A percentile compares a stretch with the other conserved stretches of the same genome.
Evolutionary conservation across 1,140 invertebrate genomes (phyloP).

Genomic region (Papilio polytes): DNA sequence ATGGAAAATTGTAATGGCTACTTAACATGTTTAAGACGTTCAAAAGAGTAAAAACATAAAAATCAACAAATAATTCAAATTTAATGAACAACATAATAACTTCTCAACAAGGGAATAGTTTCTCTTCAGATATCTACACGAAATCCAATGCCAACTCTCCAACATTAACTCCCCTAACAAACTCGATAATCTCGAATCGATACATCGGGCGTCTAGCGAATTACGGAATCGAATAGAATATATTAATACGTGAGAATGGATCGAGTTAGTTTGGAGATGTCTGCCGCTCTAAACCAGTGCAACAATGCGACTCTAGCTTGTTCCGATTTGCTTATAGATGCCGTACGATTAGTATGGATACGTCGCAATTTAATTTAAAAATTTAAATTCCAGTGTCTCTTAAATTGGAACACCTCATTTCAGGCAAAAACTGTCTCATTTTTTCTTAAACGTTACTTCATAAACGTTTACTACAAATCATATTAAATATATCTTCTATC

Average conservation of each 20-base stretch:
- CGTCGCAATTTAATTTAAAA: slow-evolving; percentile 32
- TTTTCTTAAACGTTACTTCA: no score
- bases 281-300: slow-evolving; percentile 81
- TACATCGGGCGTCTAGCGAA: slow-evolving; percentile 73
- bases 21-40: background rate
- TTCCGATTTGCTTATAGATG: slow-evolving; percentile 73
- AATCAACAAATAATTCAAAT: no score
- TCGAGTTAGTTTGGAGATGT: slow-evolving; percentile 82
- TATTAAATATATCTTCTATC: no score
- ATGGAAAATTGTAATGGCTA: no score
- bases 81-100: background rate
- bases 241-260: slow-evolving; percentile 79
- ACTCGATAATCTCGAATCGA: slow-evolving; percentile 73
- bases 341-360: slow-evolving; percentile 55
- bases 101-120: slow-evolving; percentile 15
- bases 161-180: slow-evolving; percentile 43
- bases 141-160: slow-evolving; percentile 43
- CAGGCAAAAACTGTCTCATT: no score
- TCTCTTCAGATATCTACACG: slow-evolving; percentile 33
- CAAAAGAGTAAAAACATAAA: no score
- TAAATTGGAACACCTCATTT: no score
- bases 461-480: no score
- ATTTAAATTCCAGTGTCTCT: no score
- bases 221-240: slow-evolving; percentile 81
- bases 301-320: slow-evolving; percentile 75